Conservation (phyloP, 2,113 vertebrate species). For the Oncorhynchus keta region DNA sequence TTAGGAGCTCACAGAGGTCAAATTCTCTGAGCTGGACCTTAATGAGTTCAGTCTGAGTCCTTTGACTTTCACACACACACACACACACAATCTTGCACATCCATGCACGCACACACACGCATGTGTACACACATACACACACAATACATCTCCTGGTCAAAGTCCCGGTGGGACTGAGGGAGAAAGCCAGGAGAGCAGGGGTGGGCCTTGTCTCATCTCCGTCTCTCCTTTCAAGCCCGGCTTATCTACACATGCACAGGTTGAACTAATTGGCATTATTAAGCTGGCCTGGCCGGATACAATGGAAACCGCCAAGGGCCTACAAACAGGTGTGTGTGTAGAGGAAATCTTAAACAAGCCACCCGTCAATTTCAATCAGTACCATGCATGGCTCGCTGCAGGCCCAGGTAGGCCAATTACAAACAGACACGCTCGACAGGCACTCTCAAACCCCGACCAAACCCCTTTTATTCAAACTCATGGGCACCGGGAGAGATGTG, state of each 20-base stretch:
- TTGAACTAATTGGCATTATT: conserved; percentile 74
- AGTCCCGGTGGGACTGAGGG: too few relatives aligned
- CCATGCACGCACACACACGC: background rate
- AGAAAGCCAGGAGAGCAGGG: conserved; percentile 9
- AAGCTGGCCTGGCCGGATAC: conserved; percentile 53
- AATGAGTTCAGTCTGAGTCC: background rate
- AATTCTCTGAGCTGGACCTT: too few relatives aligned
- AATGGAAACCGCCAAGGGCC: conserved; percentile 16
- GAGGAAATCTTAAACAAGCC: conserved; percentile 63
- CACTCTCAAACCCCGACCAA: conserved; percentile 34
- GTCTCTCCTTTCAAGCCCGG: conserved; percentile 47
- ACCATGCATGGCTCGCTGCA: conserved; percentile 48
- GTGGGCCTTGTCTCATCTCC: conserved; percentile 38
- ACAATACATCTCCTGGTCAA: background rate
- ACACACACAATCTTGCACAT: too few relatives aligned
- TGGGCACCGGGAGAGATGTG: conserved; percentile 47
- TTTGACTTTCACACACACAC: too few relatives aligned
- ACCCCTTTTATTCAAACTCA: conserved; percentile 41
- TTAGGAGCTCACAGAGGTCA: background rate
- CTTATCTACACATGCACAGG: conserved; percentile 66
- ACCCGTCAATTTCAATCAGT: conserved; percentile 73
- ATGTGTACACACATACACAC: background rate
- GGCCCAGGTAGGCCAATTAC: conserved; percentile 74
- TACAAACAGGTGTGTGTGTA: conserved; percentile 15
- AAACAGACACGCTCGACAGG: conserved; percentile 48